These are phyloP conservation scores for Gobius niger DNA, from an alignment of 2,113 vertebrate species.

Conservation along the genomic window DNA sequence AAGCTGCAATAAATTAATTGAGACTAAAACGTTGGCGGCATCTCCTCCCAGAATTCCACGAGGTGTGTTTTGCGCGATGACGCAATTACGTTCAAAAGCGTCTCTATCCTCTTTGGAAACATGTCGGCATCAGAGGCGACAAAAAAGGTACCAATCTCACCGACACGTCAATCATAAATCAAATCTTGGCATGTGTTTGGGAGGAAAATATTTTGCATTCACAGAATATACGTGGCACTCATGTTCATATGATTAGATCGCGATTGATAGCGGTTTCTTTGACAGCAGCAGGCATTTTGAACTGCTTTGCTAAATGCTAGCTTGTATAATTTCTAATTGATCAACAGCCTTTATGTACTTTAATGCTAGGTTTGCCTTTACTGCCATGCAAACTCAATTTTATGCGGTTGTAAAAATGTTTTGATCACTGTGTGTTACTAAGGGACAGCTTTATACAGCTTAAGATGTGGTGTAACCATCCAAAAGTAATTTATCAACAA, in stretches of 20 bases:
- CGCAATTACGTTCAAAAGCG: slow-evolving; percentile 36
- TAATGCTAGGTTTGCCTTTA: neutral
- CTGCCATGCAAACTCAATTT: neutral
- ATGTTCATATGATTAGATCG: neutral
- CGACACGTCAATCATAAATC: neutral
- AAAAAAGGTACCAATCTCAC: slow-evolving; percentile 64
- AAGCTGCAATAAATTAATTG: neutral
- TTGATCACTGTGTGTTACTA: no score
- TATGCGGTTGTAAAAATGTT: neutral
- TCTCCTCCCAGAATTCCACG: neutral
- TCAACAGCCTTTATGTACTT: neutral
- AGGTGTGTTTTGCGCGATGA: slow-evolving; percentile 19
- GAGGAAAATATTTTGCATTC: fast-evolving
- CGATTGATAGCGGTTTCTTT: neutral
- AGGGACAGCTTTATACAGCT: no score
- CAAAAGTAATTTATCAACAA: neutral
- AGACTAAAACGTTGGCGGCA: neutral
- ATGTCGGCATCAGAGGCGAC: slow-evolving; percentile 69
- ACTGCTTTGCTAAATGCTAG: slow-evolving; percentile 58
- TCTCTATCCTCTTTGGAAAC: slow-evolving; percentile 48
- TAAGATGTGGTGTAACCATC: no score
- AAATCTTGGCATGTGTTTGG: neutral
- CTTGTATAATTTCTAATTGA: slow-evolving; percentile 34
- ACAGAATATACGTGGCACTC: fast-evolving
- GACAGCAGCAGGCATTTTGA: slow-evolving; percentile 9